Percentiles rank a stretch among this genome's conserved stretches.
Conservation (phyloP, 2,888 invertebrate species). For the Meteorus colon region DNA sequence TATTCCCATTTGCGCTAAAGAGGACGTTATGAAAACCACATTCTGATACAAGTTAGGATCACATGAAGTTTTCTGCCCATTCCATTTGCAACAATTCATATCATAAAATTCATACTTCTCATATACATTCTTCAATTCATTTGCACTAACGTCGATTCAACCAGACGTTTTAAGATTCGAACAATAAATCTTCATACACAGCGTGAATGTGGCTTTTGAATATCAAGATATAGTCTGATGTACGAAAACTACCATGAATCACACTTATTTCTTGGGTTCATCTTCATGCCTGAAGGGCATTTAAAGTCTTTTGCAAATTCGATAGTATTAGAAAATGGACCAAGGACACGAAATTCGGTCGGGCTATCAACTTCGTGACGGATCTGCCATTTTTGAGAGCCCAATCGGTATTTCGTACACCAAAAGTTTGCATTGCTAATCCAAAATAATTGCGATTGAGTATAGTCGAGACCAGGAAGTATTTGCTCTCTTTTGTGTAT, state of each 20-base stretch:
- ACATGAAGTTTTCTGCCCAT: no score
- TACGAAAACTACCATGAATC: constrained; percentile 76
- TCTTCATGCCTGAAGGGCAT: constrained; percentile 77
- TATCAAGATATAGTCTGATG: no score
- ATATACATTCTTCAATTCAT: no score
- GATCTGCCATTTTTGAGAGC: constrained; percentile 86
- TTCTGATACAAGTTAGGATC: no score
- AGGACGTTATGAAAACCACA: no score
- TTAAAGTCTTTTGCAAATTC: constrained; percentile 79
- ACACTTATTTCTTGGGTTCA: constrained; percentile 80
- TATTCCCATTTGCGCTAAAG: no score
- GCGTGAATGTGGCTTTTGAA: no score
- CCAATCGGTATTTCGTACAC: constrained; percentile 75
- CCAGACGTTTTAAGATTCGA: no score
- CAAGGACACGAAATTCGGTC: constrained; percentile 78
- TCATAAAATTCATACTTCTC: no score
- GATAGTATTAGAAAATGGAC: constrained; percentile 79
- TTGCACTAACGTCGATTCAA: no score
- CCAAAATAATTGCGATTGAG: constrained; percentile 79
- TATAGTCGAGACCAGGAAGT: constrained; percentile 83
- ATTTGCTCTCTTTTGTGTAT: constrained; percentile 80
- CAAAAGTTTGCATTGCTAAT: constrained; percentile 73
- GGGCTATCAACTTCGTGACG: constrained; percentile 87
- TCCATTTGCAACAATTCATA: no score
- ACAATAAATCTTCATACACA: no score